These are phyloP conservation scores for Mayetiola destructor DNA, from an alignment of 2,888 invertebrate genomes.

Conservation along the genomic window DNA sequence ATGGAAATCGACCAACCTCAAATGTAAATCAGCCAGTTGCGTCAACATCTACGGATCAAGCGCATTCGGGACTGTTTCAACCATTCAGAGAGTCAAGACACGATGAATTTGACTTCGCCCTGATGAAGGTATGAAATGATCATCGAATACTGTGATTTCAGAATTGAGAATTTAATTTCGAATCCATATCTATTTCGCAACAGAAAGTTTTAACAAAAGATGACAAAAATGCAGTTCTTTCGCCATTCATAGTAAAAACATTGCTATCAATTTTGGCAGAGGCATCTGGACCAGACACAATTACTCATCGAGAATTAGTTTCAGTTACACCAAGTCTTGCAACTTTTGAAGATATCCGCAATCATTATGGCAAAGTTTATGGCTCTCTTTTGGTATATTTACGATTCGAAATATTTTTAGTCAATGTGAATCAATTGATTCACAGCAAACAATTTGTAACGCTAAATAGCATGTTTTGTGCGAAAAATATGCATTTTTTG, in stretches of 20 bases:
- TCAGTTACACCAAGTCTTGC: slow-evolving; percentile 18
- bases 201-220: background rate
- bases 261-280: slow-evolving; percentile 57
- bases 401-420: background rate
- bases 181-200: background rate
- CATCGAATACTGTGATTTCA: background rate
- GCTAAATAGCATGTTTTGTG: too few relatives aligned
- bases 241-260: slow-evolving; percentile 62
- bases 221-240: slow-evolving; percentile 48
- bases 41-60: background rate
- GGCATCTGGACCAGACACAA: slow-evolving; percentile 41
- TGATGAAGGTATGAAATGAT: slow-evolving; percentile 40
- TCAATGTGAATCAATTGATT: background rate
- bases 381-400: slow-evolving; percentile 20
- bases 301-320: slow-evolving; percentile 22
- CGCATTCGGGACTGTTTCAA: slow-evolving; percentile 21
- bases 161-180: background rate
- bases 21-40: background rate
- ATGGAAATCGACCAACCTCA: background rate
- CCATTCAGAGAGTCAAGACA: slow-evolving; percentile 32
- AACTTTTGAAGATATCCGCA: slow-evolving; percentile 21
- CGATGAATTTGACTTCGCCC: slow-evolving; percentile 52
- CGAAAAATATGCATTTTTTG: too few relatives aligned
- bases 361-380: slow-evolving; percentile 29
- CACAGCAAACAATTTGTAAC: background rate